A percentile compares a stretch with the other conserved stretches of the same genome.
Evolutionary conservation across 2,888 invertebrate genomes (phyloP).

Genomic region (Noctua pronuba): DNA sequence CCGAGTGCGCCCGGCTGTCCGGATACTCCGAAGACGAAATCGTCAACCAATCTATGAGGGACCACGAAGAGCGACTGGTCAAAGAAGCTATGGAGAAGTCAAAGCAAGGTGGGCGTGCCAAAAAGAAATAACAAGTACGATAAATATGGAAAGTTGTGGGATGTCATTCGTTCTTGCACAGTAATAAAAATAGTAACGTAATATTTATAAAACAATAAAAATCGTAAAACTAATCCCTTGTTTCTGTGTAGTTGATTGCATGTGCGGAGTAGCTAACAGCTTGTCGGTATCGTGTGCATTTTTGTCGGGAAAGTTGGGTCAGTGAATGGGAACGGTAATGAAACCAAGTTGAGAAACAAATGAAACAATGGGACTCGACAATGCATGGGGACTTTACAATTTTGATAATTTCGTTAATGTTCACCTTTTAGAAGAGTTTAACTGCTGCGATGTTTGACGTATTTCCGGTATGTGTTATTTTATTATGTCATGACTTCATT

Average conservation of each 20-base stretch:
- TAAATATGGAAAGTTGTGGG: conserved; percentile 60
- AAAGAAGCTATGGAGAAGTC: conserved; percentile 94
- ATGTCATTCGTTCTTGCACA: conserved; percentile 58
- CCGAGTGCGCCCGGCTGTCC: conserved; percentile 95
- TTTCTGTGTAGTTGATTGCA: conserved; percentile 68
- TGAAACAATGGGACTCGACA: conserved; percentile 41
- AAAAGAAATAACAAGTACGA: conserved; percentile 77
- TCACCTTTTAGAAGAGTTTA: conserved; percentile 22
- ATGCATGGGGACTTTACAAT: conserved; percentile 45
- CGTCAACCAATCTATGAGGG: conserved; percentile 84
- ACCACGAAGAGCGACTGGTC: conserved; percentile 93
- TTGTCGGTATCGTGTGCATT: conserved; percentile 61
- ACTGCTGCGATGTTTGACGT: conserved; percentile 31
- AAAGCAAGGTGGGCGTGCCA: conserved; percentile 88
- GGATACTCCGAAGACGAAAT: conserved; percentile 92
- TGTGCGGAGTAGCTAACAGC: conserved; percentile 58
- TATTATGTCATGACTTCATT: conserved; percentile 42
- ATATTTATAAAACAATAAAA: conserved; percentile 75
- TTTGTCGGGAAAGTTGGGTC: conserved; percentile 67
- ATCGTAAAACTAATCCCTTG: conserved; percentile 73
- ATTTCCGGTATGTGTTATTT: conserved; percentile 52
- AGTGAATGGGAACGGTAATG: conserved; percentile 64
- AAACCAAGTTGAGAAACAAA: conserved; percentile 46
- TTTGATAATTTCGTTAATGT: conserved; percentile 12
- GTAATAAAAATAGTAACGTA: conserved; percentile 71